Evolutionary conservation across 35 echinoderm and acorn worm genomes (phyloP).

Genomic region (Stichopus chloronotus): DNA sequence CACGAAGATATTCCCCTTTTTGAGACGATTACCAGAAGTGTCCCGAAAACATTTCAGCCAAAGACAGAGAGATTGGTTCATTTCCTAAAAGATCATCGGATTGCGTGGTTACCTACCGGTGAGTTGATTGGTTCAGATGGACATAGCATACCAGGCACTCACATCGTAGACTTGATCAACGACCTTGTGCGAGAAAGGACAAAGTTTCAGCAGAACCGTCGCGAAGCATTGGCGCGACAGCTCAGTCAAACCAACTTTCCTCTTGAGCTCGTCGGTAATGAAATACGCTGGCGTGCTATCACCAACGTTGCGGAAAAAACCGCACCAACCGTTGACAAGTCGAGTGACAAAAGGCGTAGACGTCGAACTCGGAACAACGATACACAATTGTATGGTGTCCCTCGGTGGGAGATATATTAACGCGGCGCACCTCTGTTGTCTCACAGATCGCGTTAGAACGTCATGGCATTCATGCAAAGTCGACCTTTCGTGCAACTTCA

Average conservation of each 20-base stretch:
- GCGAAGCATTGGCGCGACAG: neutral
- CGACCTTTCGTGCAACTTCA: neutral
- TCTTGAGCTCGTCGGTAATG: constrained; percentile 21
- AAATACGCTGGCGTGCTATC: neutral
- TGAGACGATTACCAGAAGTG: no score
- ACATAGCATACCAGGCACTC: neutral
- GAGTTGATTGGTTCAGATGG: neutral
- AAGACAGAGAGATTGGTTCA: no score
- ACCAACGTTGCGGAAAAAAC: neutral
- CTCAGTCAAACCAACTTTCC: neutral
- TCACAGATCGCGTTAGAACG: neutral
- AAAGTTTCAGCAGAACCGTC: neutral
- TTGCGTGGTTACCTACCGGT: neutral
- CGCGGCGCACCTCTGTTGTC: neutral
- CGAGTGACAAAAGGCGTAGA: no score
- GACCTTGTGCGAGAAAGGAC: neutral
- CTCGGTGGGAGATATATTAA: neutral
- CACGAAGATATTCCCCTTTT: no score
- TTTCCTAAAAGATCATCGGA: no score
- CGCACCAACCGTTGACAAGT: neutral
- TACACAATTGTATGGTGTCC: neutral
- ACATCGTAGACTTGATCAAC: neutral
- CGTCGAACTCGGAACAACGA: neutral
- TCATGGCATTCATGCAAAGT: neutral
- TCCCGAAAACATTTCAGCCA: no score